These are phyloP conservation scores for Ahaetulla prasina DNA, from an alignment of 2,113 vertebrate species.

Conservation along the genomic window DNA sequence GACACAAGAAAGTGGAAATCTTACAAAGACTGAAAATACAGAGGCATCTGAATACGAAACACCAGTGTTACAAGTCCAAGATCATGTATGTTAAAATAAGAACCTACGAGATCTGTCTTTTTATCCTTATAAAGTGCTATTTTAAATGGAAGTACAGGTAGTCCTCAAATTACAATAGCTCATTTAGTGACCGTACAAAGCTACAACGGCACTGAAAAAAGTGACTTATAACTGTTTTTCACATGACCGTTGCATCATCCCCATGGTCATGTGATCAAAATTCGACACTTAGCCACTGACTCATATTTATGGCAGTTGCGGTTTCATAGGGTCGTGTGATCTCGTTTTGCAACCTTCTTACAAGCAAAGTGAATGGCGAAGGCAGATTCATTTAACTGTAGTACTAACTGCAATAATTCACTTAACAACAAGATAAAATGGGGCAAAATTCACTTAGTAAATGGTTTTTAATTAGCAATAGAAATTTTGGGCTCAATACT, in stretches of 20 bases:
- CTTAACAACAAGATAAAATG: not conserved
- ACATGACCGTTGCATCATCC: not conserved
- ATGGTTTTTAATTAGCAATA: not conserved
- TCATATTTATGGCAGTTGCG: not conserved
- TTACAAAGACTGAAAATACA: constrained; percentile 61
- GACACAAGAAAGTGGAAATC: constrained; percentile 62
- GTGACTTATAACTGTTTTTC: not conserved
- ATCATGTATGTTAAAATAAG: constrained; percentile 66
- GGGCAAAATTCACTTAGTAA: not conserved
- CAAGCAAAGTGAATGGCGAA: not conserved
- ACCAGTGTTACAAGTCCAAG: constrained; percentile 57
- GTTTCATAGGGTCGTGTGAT: not conserved
- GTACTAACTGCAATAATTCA: not conserved
- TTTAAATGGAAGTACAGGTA: not conserved
- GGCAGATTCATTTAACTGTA: not conserved
- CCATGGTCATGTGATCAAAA: not conserved
- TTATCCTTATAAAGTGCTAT: not conserved
- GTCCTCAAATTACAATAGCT: not conserved
- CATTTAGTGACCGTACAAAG: not conserved
- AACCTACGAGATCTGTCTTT: not conserved
- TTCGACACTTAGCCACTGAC: not conserved
- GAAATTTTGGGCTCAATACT: not conserved
- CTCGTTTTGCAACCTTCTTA: not conserved
- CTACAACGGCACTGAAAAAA: not conserved
- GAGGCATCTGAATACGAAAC: constrained; percentile 63